These are phyloP conservation scores for Campoletis sonorensis DNA, from an alignment of 1,140 invertebrate genomes.

Conservation along the genomic window DNA sequence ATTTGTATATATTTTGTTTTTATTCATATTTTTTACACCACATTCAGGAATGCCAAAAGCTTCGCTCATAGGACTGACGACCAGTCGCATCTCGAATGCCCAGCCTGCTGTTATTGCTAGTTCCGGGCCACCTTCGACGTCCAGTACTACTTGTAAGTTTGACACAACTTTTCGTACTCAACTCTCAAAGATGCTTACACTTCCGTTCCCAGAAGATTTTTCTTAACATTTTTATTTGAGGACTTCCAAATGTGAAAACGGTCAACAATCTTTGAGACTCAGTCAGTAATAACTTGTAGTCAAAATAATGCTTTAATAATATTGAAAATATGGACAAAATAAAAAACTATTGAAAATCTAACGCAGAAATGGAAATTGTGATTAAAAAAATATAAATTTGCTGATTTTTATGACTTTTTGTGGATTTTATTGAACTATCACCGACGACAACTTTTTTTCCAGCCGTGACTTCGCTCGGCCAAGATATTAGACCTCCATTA, in stretches of 20 bases:
- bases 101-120: constrained; percentile 83
- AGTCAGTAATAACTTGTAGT: no score
- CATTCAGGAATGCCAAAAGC: constrained; percentile 85
- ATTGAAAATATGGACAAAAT: no score
- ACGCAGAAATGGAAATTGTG: no score
- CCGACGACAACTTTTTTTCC: constrained; percentile 40
- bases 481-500: constrained; percentile 80
- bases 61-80: constrained; percentile 86
- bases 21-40: constrained; percentile 5
- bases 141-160: constrained; percentile 81
- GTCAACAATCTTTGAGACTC: no score
- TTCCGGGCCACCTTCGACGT: constrained; percentile 83
- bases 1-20: constrained; percentile 15
- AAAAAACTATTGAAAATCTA: no score
- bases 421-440: background rate
- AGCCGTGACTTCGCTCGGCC: constrained; percentile 78
- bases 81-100: constrained; percentile 81
- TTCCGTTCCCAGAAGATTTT: constrained; percentile 26
- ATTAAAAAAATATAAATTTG: no score
- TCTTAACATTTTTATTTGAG: background rate
- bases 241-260: no score
- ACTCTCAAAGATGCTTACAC: background rate
- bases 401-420: no score
- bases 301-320: no score
- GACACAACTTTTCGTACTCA: background rate